Conservation (phyloP, 2,113 vertebrate species). For the Xiphophorus hellerii region DNA sequence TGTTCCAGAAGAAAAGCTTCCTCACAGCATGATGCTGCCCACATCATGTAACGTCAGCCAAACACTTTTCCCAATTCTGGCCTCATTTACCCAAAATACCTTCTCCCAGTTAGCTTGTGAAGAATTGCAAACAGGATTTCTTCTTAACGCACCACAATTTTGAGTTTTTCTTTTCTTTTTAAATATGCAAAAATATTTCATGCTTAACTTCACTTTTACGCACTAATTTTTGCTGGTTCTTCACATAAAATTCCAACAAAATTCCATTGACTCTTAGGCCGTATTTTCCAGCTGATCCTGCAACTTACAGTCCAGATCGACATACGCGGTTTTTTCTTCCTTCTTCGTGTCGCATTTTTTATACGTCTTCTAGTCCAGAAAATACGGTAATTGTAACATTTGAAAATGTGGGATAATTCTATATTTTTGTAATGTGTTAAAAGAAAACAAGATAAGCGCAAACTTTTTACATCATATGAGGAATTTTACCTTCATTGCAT, state of each 20-base stretch:
- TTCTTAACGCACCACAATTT: background rate
- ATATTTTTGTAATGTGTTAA: background rate
- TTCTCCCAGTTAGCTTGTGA: background rate
- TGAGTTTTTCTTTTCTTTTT: background rate
- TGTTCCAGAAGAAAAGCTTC: background rate
- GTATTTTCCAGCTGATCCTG: too few relatives aligned
- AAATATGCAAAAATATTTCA: background rate
- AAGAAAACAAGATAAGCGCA: background rate
- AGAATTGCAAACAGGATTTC: background rate
- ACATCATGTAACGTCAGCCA: background rate
- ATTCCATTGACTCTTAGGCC: background rate
- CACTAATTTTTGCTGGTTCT: background rate
- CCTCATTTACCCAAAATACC: background rate
- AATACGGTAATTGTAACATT: background rate
- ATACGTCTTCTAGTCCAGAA: too few relatives aligned
- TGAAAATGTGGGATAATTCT: background rate
- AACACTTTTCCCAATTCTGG: background rate
- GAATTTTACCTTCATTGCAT: slow-evolving; percentile 88
- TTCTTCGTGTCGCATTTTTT: too few relatives aligned
- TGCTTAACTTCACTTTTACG: background rate
- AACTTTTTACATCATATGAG: background rate
- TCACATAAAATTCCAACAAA: background rate
- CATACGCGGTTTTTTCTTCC: too few relatives aligned
- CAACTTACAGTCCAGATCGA: too few relatives aligned
- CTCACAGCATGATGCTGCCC: background rate